phyloP scores from a whole-genome alignment of 2,797 vertebrate genomes.

The Ctenopoma kingsleyae region DNA sequence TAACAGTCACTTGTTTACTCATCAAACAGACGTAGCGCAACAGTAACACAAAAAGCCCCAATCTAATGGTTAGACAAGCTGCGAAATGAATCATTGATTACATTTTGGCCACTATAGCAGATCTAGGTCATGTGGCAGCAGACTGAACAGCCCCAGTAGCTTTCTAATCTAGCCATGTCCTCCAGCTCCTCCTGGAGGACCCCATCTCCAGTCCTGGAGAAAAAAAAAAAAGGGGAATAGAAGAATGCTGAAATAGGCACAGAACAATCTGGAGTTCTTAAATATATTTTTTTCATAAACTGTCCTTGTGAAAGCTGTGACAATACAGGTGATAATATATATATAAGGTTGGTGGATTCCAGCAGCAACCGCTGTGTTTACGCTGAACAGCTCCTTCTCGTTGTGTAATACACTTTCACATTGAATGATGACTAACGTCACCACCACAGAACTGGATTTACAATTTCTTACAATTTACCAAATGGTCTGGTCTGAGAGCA shows the following conservation, averaged over 20 bases:
- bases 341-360: neutral
- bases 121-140: constrained; percentile 12
- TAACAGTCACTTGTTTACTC: no score
- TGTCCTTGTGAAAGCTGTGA: no score
- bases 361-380: neutral
- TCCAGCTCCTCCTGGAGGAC: neutral
- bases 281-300: no score
- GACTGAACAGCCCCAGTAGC: neutral
- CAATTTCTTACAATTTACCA: no score
- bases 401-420: constrained; percentile 10
- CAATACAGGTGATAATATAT: neutral
- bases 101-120: neutral
- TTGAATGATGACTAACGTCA: neutral
- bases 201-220: no score
- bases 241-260: no score
- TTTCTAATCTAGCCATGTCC: neutral
- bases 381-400: neutral
- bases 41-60: neutral
- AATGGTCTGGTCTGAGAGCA: constrained; percentile 5
- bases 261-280: no score
- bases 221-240: no score
- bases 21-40: no score
- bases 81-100: neutral
- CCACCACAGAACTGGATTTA: constrained; percentile 1
- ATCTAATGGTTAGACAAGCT: neutral